A percentile compares a stretch with the other conserved stretches of the same genome.
Evolutionary conservation across 2,113 vertebrate species (phyloP).

Genomic region (Leucopternis melanops): DNA sequence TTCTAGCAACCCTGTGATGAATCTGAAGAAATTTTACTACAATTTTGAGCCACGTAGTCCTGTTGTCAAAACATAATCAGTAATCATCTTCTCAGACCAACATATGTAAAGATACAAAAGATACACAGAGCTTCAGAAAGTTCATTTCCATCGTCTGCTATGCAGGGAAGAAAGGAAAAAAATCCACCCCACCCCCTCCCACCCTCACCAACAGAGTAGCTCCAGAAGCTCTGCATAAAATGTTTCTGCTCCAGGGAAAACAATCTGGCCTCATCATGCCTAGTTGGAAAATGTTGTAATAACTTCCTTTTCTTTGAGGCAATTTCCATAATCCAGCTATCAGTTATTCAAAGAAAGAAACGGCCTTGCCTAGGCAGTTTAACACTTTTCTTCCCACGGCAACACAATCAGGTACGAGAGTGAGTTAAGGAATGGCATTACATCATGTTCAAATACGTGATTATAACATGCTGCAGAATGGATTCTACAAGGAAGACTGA

Average conservation of each 20-base stretch:
- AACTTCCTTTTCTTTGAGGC: constrained; percentile 11
- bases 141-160: neutral
- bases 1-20: neutral
- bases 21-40: neutral
- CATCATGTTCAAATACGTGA: too few species aligned
- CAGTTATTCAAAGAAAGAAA: constrained; percentile 26
- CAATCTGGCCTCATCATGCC: neutral
- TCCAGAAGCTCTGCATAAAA: neutral
- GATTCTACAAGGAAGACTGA: too few species aligned
- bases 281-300: neutral
- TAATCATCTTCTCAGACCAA: neutral
- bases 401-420: too few species aligned
- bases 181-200: rapidly evolving
- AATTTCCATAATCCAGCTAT: constrained; percentile 33
- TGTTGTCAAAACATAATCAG: neutral
- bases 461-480: too few species aligned
- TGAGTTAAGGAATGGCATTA: too few species aligned
- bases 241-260: neutral
- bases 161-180: neutral
- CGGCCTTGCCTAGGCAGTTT: too few species aligned
- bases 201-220: neutral
- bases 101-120: neutral
- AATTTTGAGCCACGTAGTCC: neutral
- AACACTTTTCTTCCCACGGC: too few species aligned
- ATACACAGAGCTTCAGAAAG: neutral